Base-by-base conservation (phyloP, 2,888 invertebrate species). In the Drosophila mulleri region DNA sequence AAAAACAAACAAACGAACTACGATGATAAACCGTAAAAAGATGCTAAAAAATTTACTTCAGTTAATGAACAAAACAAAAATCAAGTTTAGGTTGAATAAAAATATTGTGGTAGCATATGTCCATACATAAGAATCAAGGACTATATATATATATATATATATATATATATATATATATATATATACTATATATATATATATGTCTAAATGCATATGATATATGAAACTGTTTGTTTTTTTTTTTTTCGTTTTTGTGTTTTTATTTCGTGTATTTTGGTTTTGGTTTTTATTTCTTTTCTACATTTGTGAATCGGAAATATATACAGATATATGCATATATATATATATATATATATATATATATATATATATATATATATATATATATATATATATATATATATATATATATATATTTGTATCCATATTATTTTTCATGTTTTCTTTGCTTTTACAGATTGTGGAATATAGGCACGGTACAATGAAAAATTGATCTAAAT, bases 241-340 rank as follows among this genome's bases (percentile, higher is more conserved):
- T 53, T 9, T 26, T 39, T 69, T 54, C 14, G 26, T 58, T 23
- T 62, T 75, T 76, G 39, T 59, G 23, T 58, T 75, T 81, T 83
- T 86, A 84, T 88, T 88, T 86, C 77, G 79, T 86, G 88, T 86
- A 81, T 77, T 77, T 75, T 77, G 79, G 67, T 81, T 83, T 71
- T 78, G 61, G 58, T 70, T 78, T 58, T 75, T 26, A 26, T 26
- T 26, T 67, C 23, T 39, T 56, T 82, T 70, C 60, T 44, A 32
- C 11, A 48, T 29, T 32, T 48, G 32, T n/a, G 26, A 45, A 74
- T 75, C 41, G 39, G 29, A 69, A 64, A 44, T 20, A 35, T 26
- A 32, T 44, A 8, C 12, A 50, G 32, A 39, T 18, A 52, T 32
- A 50, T 39, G n/a, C 7, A 45, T 35, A 39, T 48, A 39, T 16